Evolutionary conservation across 2,888 invertebrate species (phyloP).

Genomic region (Sesia bembeciformis): DNA sequence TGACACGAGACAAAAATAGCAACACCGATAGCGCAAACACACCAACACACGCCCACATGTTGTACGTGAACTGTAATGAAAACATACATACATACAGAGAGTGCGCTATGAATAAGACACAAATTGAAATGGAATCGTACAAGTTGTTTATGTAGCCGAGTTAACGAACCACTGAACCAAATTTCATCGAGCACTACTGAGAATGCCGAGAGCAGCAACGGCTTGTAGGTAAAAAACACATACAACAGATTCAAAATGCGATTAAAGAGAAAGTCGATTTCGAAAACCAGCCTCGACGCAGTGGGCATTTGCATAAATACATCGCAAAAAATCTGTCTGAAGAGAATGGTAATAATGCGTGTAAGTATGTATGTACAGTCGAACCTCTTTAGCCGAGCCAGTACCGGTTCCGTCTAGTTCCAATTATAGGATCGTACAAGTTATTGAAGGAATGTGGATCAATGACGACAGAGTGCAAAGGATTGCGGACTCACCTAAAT

Average conservation of each 20-base stretch:
- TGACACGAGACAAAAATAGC: conserved; percentile 48
- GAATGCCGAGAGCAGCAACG: neutral
- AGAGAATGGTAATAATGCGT: conserved; percentile 11
- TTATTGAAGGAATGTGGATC: conserved; percentile 40
- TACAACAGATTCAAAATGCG: conserved; percentile 6
- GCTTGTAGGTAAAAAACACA: neutral
- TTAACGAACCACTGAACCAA: conserved; percentile 19
- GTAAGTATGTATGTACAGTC: conserved; percentile 3
- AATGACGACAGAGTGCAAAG: conserved; percentile 32
- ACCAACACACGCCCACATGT: conserved; percentile 68
- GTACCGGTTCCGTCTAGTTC: conserved; percentile 59
- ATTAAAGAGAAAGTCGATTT: conserved; percentile 39
- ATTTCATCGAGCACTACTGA: conserved; percentile 1
- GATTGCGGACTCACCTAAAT: conserved; percentile 70
- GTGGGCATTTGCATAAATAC: conserved; percentile 19
- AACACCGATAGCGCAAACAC: conserved; percentile 67
- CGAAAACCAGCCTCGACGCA: conserved; percentile 23
- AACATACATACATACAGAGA: conserved; percentile 53
- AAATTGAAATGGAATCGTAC: conserved; percentile 59
- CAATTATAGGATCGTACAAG: conserved; percentile 46
- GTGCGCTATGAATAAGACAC: conserved; percentile 57
- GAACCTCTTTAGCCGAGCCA: conserved; percentile 26
- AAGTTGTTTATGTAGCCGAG: conserved; percentile 37
- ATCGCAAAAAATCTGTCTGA: conserved; percentile 20
- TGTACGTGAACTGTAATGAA: conserved; percentile 68